phyloP scores from a whole-genome alignment of 53 echinoderm and acorn worm species.

The Echinometra lucunter region DNA sequence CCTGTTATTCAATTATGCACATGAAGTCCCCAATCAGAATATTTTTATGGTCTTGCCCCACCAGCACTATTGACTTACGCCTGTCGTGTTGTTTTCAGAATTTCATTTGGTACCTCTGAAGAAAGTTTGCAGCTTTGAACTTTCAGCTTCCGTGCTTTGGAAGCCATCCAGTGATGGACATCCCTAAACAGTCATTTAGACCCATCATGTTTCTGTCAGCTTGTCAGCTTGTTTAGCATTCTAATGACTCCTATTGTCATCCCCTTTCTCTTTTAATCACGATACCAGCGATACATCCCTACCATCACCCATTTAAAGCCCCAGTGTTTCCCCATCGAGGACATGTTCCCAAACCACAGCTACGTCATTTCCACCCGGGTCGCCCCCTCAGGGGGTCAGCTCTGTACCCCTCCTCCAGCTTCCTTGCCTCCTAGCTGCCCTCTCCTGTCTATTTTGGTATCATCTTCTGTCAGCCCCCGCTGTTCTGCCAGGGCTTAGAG shows the following conservation, averaged over 20 bases:
- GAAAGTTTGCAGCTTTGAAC: neutral
- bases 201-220: neutral
- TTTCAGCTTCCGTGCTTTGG: neutral
- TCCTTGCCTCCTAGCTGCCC: slow-evolving; percentile 1
- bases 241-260: neutral
- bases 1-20: too few relatives aligned
- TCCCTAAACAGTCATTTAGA: neutral
- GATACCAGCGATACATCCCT: neutral
- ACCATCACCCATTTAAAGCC: neutral
- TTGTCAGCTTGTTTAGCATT: neutral
- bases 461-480: neutral
- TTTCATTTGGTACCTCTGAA: neutral
- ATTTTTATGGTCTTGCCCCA: neutral
- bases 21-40: neutral
- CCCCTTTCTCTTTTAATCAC: slow-evolving; percentile 3
- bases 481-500: neutral
- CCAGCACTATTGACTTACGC: neutral
- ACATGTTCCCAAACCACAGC: neutral
- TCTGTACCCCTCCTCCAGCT: slow-evolving; percentile 1
- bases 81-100: neutral
- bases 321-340: neutral
- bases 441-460: slow-evolving; percentile 10
- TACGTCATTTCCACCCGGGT: slow-evolving; percentile 14
- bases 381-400: neutral
- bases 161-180: neutral